Base-by-base conservation (phyloP, 2,888 invertebrate species). In the Hydropsyche betteni region DNA sequence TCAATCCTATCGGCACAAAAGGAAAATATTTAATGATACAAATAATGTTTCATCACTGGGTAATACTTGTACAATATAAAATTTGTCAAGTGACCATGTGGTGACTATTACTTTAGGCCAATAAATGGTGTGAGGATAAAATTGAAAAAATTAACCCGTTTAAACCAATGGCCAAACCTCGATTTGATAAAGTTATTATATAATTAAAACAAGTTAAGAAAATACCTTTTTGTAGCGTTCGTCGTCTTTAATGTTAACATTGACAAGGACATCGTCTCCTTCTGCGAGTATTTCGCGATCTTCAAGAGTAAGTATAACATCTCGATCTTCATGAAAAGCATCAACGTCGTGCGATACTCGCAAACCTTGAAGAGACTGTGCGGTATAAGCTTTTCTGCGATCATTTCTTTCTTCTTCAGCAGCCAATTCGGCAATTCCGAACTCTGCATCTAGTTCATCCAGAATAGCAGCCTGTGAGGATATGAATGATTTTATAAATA, bases 391-490 rank as follows among this genome's bases (percentile, higher is more conserved):
- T 69, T 85, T 84, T 44, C 83, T 85, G 36, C 90, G 87, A 70
- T 89, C 89, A 77, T 85, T 87, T 70, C 86, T 86, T 79, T 90
- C 89, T 81, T 95, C 95, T 80, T 94, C 91, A 79, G 94, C 93
- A n/a, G 98, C 90, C 69, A 97, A 86, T 81, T 92, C 93, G 12
- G 91, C 90, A 77, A 97, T 92, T 44, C 97, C 98, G 88, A 98
- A 98, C 83, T 95, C 97, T 80, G 91, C 94, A 85, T 99, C 99
- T 89, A 99, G 90, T 85, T 98, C 97, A 85, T 98, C 96, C 82
- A 99, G 84, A 88, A 95, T 90, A 83, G 96, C 96, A 33, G 97
- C 98, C 95, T 94, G 44, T 8, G 3, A 44, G 44, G 2, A 24
- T 2, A 24, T 24, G 24, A 24, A 24, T 24, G 24, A 24, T 24